phyloP scores from a whole-genome alignment of 2,797 vertebrate species.

The Ispidina lecontei region DNA sequence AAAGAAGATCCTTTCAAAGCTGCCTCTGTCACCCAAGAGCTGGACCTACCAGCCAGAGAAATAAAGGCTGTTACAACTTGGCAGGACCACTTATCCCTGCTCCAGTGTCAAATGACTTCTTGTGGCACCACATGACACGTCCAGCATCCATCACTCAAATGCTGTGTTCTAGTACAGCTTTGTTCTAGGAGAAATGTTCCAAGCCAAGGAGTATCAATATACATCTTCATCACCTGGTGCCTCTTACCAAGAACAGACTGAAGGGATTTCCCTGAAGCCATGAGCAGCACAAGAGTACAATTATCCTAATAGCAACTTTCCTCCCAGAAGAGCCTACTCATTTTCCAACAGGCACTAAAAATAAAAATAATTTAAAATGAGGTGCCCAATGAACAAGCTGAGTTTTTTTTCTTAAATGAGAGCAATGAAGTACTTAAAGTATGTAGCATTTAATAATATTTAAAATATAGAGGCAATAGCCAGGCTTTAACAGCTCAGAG shows the following conservation, averaged over 20 bases:
- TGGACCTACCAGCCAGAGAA: not conserved
- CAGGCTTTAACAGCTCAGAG: conserved; percentile 46
- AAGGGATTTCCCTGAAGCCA: conserved; percentile 9
- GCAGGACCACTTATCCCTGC: not conserved
- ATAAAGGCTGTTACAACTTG: not conserved
- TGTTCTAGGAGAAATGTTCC: not conserved
- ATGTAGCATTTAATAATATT: conserved; percentile 55
- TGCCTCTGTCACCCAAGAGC: not conserved
- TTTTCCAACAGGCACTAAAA: conserved; percentile 21
- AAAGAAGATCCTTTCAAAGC: not conserved
- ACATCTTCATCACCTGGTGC: conserved; percentile 33
- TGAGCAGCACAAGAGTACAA: not conserved
- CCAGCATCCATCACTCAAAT: not conserved
- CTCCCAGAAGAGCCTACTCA: not conserved
- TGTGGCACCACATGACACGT: accelerated
- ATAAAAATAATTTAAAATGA: conserved; percentile 11
- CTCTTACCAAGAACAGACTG: not conserved
- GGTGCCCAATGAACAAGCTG: not conserved
- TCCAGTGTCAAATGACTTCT: not conserved
- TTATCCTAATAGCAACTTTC: conserved; percentile 20
- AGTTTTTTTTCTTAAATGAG: conserved; percentile 33
- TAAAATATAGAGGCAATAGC: conserved; percentile 51
- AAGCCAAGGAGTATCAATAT: not conserved
- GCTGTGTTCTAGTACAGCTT: not conserved
- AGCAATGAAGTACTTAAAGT: conserved; percentile 21